Evolutionary conservation across 1,140 invertebrate genomes (phyloP).

Genomic region (Callitettix versicolor): DNA sequence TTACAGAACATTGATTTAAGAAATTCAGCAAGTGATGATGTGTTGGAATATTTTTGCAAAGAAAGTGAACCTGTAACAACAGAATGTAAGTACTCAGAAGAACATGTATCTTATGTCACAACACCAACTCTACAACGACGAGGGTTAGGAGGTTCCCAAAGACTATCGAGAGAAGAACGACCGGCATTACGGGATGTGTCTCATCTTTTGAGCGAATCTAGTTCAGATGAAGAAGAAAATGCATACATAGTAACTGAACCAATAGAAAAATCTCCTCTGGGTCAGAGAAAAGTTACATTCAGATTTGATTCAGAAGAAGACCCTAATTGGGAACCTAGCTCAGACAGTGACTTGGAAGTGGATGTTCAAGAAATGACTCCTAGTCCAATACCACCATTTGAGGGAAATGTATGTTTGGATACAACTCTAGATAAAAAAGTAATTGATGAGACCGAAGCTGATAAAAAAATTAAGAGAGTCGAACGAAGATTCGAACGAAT

Average conservation of each 20-base stretch:
- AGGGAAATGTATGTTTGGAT: neutral
- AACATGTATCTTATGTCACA: conserved; percentile 14
- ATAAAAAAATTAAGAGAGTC: conserved; percentile 31
- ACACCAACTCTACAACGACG: conserved; percentile 22
- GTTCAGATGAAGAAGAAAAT: conserved; percentile 19
- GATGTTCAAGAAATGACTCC: conserved; percentile 17
- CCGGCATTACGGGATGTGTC: conserved; percentile 20
- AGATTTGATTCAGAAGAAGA: conserved; percentile 18
- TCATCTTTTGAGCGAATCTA: conserved; percentile 14
- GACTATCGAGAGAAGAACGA: conserved; percentile 20
- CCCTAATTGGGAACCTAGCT: neutral
- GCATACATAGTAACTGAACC: conserved; percentile 21
- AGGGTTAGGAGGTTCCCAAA: conserved; percentile 24
- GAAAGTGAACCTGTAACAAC: neutral
- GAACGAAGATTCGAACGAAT: conserved; percentile 46
- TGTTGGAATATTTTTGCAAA: neutral
- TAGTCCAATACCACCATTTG: neutral
- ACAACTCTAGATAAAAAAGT: conserved; percentile 7
- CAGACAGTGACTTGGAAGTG: conserved; percentile 7
- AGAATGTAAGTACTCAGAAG: too few relatives aligned
- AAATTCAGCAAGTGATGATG: neutral
- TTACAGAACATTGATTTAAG: neutral
- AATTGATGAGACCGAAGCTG: conserved; percentile 11
- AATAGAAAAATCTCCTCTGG: neutral
- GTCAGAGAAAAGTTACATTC: conserved; percentile 18